Conservation (phyloP, 2,888 invertebrate species). For the Diachrysia chrysitis region DNA sequence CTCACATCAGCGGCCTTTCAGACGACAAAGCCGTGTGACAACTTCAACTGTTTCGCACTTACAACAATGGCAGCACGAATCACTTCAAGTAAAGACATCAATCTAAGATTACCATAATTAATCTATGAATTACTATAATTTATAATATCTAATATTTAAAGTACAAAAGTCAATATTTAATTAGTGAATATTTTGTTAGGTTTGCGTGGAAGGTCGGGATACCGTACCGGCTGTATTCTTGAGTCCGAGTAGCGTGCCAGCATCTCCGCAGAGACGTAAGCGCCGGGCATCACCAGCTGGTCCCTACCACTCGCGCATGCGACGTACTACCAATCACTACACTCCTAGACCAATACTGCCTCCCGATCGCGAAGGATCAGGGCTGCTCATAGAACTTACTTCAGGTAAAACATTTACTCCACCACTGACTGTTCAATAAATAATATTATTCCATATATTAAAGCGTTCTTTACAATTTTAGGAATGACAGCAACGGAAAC, state of each 20-base stretch:
- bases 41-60: constrained; percentile 70
- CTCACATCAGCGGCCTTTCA: constrained; percentile 80
- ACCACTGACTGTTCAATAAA: background rate
- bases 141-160: no score
- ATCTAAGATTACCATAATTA: no score
- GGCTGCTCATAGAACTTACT: constrained; percentile 91
- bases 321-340: constrained; percentile 89
- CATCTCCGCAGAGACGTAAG: constrained; percentile 91
- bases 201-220: constrained; percentile 90
- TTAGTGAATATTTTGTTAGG: constrained; percentile 64
- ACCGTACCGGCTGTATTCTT: constrained; percentile 93
- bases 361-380: constrained; percentile 96
- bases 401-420: constrained; percentile 66
- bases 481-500: constrained; percentile 71
- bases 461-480: constrained; percentile 37
- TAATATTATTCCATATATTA: no score
- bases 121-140: no score
- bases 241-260: constrained; percentile 92
- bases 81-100: constrained; percentile 77
- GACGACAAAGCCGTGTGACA: constrained; percentile 74
- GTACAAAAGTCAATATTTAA: background rate
- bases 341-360: constrained; percentile 98
- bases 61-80: constrained; percentile 83
- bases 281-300: constrained; percentile 91
- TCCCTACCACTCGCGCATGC: constrained; percentile 85